phyloP scores from a whole-genome alignment of 2,888 invertebrate species.

The Synergus gifuensis region DNA sequence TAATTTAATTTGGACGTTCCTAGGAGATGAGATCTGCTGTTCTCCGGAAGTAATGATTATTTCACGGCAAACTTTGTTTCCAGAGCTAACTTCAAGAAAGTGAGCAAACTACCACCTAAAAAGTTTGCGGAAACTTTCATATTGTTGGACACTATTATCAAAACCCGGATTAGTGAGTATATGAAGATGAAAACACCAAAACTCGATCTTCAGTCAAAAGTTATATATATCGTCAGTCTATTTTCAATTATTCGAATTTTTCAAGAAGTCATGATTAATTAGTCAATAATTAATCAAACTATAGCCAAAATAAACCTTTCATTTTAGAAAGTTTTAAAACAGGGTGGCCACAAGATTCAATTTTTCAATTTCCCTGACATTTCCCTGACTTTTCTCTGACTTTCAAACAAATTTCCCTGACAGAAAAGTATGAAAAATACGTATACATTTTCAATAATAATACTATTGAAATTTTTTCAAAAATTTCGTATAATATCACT shows the following conservation, averaged over 20 bases:
- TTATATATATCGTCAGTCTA: not conserved
- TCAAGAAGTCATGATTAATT: too few species aligned
- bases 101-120: not conserved
- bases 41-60: conserved; percentile 9
- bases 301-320: too few species aligned
- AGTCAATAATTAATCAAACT: too few species aligned
- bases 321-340: too few species aligned
- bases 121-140: not conserved
- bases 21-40: not conserved
- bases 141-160: not conserved
- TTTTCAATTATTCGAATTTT: not conserved
- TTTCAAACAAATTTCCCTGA: too few species aligned
- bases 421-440: too few species aligned
- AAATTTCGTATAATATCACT: too few species aligned
- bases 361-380: too few species aligned
- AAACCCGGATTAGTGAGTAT: not conserved
- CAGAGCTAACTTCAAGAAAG: not conserved
- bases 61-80: not conserved
- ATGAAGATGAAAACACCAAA: not conserved
- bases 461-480: too few species aligned
- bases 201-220: not conserved
- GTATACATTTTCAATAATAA: too few species aligned
- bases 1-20: not conserved
- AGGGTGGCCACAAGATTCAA: too few species aligned
- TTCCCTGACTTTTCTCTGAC: too few species aligned